Conservation (phyloP, 2,888 invertebrate genomes). For the Scaptomyza flava region DNA sequence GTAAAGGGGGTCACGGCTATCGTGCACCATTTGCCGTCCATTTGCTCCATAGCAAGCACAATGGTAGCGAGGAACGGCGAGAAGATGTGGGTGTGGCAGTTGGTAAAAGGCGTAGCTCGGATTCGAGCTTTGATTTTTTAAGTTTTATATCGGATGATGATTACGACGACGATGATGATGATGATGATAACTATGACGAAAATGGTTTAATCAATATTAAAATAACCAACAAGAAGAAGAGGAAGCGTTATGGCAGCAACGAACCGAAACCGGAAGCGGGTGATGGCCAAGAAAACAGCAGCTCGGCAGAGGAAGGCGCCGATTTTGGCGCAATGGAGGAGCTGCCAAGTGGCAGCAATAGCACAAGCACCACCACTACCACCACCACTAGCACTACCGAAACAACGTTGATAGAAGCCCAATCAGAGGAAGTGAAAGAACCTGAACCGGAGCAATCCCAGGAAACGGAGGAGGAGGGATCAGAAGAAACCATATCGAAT, state of each 20-base stretch:
- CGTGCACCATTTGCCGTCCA: slow-evolving; percentile 51
- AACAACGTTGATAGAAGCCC: slow-evolving; percentile 1
- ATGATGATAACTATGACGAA: slow-evolving; percentile 30
- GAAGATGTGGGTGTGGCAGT: neutral
- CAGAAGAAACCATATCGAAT: slow-evolving; percentile 15
- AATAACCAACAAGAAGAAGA: neutral
- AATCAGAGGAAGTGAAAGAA: slow-evolving; percentile 11
- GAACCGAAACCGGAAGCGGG: slow-evolving; percentile 5
- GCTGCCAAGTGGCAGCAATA: neutral
- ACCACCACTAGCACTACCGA: slow-evolving; percentile 18
- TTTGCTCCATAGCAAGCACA: slow-evolving; percentile 52
- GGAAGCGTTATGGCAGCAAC: slow-evolving; percentile 12
- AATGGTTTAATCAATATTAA: neutral
- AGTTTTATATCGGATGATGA: slow-evolving; percentile 53
- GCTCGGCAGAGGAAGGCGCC: slow-evolving; percentile 69
- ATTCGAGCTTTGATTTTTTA: slow-evolving; percentile 56
- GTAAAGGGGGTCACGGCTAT: slow-evolving; percentile 28
- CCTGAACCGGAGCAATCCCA: neutral
- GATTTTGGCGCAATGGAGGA: slow-evolving; percentile 71
- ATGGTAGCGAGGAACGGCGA: slow-evolving; percentile 29
- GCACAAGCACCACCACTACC: neutral
- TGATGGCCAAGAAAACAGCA: slow-evolving; percentile 57
- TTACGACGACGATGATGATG: slow-evolving; percentile 57
- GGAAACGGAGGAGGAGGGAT: neutral
- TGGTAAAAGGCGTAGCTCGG: slow-evolving; percentile 23